Conservation (phyloP, 2,113 vertebrate genomes). For the Stercorarius parasiticus region DNA sequence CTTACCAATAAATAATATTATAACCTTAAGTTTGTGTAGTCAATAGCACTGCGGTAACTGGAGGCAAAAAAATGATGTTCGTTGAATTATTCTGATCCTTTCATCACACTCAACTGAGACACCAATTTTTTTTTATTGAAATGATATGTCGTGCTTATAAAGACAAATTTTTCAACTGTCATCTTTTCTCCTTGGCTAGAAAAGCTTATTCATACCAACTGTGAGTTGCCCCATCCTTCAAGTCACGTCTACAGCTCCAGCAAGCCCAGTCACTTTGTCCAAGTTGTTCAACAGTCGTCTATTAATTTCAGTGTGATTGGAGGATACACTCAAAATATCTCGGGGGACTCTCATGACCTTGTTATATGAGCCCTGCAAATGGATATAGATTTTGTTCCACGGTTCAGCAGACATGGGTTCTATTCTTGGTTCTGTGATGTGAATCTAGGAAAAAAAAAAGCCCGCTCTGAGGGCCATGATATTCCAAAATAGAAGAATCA, state of each 20-base stretch:
- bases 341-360: conserved; percentile 14
- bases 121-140: conserved; percentile 11
- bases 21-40: neutral
- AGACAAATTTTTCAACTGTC: neutral
- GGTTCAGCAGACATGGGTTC: neutral
- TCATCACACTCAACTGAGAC: neutral
- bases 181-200: neutral
- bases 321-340: neutral
- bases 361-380: neutral
- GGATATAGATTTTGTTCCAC: conserved; percentile 12
- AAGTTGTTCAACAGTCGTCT: neutral
- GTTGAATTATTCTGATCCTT: neutral
- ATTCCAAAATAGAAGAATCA: neutral
- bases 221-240: neutral
- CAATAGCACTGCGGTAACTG: neutral
- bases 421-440: neutral
- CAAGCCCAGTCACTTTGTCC: neutral
- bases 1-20: neutral
- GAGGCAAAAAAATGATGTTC: neutral
- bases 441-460: neutral
- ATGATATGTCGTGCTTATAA: neutral
- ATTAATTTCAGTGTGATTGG: conserved; percentile 11
- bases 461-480: neutral
- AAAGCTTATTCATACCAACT: neutral
- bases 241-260: neutral